Base-by-base conservation (phyloP, 2,888 invertebrate species). In the Xestia c-nigrum region DNA sequence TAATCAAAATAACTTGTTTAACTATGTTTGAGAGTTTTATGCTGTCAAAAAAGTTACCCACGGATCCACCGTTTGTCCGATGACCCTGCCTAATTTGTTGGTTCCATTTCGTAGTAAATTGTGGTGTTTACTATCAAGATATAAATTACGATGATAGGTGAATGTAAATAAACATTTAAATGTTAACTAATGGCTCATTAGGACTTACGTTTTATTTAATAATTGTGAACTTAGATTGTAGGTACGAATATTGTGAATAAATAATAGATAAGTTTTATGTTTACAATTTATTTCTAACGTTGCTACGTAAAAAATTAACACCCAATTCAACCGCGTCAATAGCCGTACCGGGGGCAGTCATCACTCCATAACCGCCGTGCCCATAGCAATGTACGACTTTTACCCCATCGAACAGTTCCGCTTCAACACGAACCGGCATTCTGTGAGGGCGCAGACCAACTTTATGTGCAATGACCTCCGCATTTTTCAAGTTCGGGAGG, bases 351-450 rank as follows among this genome's bases (percentile, higher is more conserved):
- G 99, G 99, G 9, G 99, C 98, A 57, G 98, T 97, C 79, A 98
- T 98, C 0, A 99, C 98, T 0, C 99, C 99, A 92, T 99, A 99
- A 0, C 99, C 99, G 0, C 99, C 99, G 92, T 99, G 99, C 0
- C 99, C 99, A 92, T 99, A 99, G 94, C 99, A 99, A 92, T 99
- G 99, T 10, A 99, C 98, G 52, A 99, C 97, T 83, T 92, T 96
- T 84, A 96, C 92, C 2, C 97, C 97, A 19, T 93, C 89, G 0
- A 96, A 72, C 6, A 96, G 21, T 90, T 98, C 98, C 0, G 97
- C 94, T 90, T 98, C 98, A 83, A 99, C 97, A 87, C 99, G 96
- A 40, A 98, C 97, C 61, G 97, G 96, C 89, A 97, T 96, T 70
- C 99, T 97, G 91, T 99, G 98, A 0, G 99, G 99, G 80, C 99